These are phyloP conservation scores for Epistrophe eligans DNA, from an alignment of 2,888 invertebrate genomes.

Conservation along the genomic window DNA sequence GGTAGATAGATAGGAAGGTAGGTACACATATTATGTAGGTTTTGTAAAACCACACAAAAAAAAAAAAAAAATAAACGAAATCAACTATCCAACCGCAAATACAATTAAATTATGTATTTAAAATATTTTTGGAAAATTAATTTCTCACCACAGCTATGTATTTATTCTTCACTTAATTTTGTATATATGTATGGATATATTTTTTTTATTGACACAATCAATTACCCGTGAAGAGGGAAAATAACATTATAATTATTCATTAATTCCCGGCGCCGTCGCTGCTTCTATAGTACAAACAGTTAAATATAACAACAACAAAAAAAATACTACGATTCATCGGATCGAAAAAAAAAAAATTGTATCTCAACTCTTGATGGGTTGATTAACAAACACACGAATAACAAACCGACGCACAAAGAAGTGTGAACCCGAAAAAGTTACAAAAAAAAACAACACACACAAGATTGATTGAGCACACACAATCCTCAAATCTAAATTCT, in stretches of 20 bases:
- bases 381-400: constrained; percentile 66
- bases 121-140: constrained; percentile 18
- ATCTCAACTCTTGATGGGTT: constrained; percentile 69
- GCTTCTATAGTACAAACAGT: constrained; percentile 20
- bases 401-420: constrained; percentile 51
- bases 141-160: constrained; percentile 40
- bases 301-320: constrained; percentile 6
- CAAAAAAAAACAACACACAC: constrained; percentile 3
- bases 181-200: neutral
- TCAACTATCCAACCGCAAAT: constrained; percentile 47
- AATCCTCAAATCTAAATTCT: constrained; percentile 22
- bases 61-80: neutral
- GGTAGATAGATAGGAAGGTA: neutral
- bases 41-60: constrained; percentile 9
- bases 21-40: too few relatives aligned
- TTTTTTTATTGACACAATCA: constrained; percentile 65
- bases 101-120: constrained; percentile 54
- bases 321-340: constrained; percentile 31
- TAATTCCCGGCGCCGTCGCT: constrained; percentile 59
- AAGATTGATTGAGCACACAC: constrained; percentile 69
- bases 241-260: constrained; percentile 63
- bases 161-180: constrained; percentile 13
- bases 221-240: constrained; percentile 64
- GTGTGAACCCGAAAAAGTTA: constrained; percentile 42
- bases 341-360: constrained; percentile 39